Evolutionary conservation across 2,113 vertebrate genomes (phyloP).

Genomic region (Peromyscus leucopus): DNA sequence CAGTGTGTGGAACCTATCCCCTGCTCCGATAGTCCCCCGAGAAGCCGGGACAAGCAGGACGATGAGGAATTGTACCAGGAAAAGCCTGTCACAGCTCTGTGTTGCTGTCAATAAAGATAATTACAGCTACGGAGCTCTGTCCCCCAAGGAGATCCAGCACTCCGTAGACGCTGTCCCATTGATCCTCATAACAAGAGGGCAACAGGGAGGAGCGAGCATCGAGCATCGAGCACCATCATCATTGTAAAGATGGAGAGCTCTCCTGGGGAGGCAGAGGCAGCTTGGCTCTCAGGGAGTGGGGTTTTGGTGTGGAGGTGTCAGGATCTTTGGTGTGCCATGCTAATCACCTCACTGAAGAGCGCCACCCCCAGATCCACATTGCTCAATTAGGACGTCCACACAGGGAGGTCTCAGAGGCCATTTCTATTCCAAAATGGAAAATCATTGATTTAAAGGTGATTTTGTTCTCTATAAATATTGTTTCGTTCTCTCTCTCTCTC

Average conservation of each 20-base stretch:
- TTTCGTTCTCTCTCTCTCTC: background rate
- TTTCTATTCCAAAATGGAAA: background rate
- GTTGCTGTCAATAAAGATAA: slow-evolving; percentile 52
- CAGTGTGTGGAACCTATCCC: fast-evolving
- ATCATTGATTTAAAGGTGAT: slow-evolving; percentile 11
- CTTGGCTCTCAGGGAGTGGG: background rate
- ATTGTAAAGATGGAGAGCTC: background rate
- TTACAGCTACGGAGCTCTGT: slow-evolving; percentile 10
- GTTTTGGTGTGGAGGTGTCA: background rate
- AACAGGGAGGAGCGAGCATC: background rate
- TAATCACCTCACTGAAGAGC: background rate
- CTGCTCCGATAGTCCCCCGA: background rate
- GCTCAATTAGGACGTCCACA: background rate
- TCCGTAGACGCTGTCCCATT: background rate
- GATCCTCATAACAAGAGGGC: slow-evolving; percentile 27
- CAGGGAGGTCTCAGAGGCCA: background rate
- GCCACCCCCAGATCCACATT: background rate
- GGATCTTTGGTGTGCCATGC: background rate
- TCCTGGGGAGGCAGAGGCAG: background rate
- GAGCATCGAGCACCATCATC: fast-evolving
- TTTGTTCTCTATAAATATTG: slow-evolving; percentile 31
- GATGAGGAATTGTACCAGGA: background rate
- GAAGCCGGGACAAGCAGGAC: background rate
- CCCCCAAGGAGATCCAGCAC: slow-evolving; percentile 45
- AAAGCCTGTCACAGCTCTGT: background rate